Evolutionary conservation across 1,140 invertebrate species (phyloP).

Genomic region (Goniozus legneri): DNA sequence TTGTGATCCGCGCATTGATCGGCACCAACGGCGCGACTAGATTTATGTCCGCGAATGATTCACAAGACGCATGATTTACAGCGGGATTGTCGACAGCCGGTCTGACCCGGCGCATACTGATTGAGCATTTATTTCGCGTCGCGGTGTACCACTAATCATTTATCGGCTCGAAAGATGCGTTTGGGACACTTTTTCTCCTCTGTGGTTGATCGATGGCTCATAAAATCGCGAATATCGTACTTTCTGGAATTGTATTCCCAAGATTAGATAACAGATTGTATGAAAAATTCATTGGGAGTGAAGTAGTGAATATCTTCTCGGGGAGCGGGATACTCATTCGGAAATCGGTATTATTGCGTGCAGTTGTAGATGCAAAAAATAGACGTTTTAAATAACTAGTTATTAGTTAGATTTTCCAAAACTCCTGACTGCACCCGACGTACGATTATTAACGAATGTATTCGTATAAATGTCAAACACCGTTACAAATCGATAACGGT

Average conservation of each 20-base stretch:
- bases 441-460: neutral
- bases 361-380: too few relatives aligned
- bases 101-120: slow-evolving; percentile 36
- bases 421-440: neutral
- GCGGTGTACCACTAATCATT: slow-evolving; percentile 21
- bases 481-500: neutral
- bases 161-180: slow-evolving; percentile 31
- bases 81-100: slow-evolving; percentile 22
- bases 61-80: slow-evolving; percentile 40
- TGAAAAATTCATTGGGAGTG: too few relatives aligned
- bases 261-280: too few relatives aligned
- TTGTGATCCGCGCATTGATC: slow-evolving; percentile 18
- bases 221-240: neutral
- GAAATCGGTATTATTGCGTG: too few relatives aligned
- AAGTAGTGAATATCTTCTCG: neutral
- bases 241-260: neutral
- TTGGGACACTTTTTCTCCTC: neutral
- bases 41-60: slow-evolving; percentile 38
- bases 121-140: slow-evolving; percentile 31
- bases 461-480: neutral
- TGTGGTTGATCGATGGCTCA: neutral
- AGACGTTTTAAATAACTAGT: too few relatives aligned
- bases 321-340: neutral
- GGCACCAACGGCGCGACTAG: slow-evolving; percentile 13
- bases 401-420: too few relatives aligned